Conservation (phyloP, 2,888 invertebrate species). For the Atrina japonica region DNA sequence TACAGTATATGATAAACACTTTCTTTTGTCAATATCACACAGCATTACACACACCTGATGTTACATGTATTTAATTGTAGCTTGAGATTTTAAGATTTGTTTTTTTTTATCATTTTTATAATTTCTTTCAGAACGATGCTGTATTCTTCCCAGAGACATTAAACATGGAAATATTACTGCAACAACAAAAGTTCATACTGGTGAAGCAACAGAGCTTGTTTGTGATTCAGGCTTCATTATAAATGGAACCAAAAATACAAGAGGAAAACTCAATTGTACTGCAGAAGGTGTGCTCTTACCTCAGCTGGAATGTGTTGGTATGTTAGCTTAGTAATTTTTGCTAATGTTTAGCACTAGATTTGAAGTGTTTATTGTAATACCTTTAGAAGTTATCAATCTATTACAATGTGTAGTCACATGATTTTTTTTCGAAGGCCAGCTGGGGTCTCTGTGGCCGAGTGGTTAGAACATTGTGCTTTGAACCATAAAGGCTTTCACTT, state of each 20-base stretch:
- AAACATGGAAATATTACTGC: neutral
- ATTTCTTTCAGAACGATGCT: constrained; percentile 29
- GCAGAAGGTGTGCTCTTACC: constrained; percentile 37
- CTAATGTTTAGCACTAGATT: neutral
- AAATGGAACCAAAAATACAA: constrained; percentile 5
- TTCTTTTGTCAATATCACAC: too few relatives aligned
- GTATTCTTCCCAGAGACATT: constrained; percentile 19
- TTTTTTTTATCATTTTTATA: too few relatives aligned
- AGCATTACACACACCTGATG: too few relatives aligned
- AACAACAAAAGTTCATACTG: neutral
- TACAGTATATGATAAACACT: too few relatives aligned
- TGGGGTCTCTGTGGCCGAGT: too few relatives aligned
- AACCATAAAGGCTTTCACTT: too few relatives aligned
- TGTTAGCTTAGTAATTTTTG: neutral
- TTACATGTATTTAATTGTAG: too few relatives aligned
- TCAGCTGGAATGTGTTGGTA: constrained; percentile 14
- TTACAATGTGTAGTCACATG: neutral
- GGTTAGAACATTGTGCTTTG: too few relatives aligned
- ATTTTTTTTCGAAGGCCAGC: neutral
- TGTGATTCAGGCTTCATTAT: constrained; percentile 40
- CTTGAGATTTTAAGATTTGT: too few relatives aligned
- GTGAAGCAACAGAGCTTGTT: neutral
- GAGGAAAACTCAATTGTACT: constrained; percentile 30
- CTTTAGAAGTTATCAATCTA: neutral
- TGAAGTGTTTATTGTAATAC: neutral